Percentiles rank a stretch among this genome's conserved stretches.
These are phyloP conservation scores for Pantherophis guttatus DNA, from an alignment of 2,113 vertebrate species.

Conservation along the genomic window DNA sequence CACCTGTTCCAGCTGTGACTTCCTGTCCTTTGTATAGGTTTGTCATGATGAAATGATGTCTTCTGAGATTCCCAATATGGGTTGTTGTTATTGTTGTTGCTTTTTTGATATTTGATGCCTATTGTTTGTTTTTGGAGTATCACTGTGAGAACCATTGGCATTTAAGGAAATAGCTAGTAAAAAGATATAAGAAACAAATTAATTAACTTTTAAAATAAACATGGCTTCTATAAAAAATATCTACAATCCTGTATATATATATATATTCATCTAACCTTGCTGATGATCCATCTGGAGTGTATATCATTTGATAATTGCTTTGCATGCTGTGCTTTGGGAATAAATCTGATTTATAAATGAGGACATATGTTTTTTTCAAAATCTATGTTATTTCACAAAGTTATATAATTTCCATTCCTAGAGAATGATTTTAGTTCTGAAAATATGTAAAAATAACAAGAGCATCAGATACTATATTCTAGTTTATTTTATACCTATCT, in stretches of 20 bases:
- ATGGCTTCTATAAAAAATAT: background rate
- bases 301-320: slow-evolving; percentile 13
- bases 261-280: slow-evolving; percentile 16
- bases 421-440: background rate
- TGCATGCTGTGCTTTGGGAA: background rate
- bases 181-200: background rate
- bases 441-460: background rate
- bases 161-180: background rate
- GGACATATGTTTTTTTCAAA: background rate
- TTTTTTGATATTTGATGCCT: background rate
- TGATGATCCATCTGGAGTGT: slow-evolving; percentile 20
- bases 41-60: background rate
- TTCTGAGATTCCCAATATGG: background rate
- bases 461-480: background rate
- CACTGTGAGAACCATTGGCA: background rate
- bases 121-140: background rate
- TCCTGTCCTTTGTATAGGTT: background rate
- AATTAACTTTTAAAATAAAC: slow-evolving; percentile 1
- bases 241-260: background rate
- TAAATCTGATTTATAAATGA: slow-evolving; percentile 14
- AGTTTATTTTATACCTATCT: background rate
- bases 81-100: no score
- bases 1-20: background rate
- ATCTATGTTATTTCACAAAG: background rate
- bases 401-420: background rate